Evolutionary conservation across 2,797 vertebrate genomes (phyloP).

Genomic region (Columba guinea): DNA sequence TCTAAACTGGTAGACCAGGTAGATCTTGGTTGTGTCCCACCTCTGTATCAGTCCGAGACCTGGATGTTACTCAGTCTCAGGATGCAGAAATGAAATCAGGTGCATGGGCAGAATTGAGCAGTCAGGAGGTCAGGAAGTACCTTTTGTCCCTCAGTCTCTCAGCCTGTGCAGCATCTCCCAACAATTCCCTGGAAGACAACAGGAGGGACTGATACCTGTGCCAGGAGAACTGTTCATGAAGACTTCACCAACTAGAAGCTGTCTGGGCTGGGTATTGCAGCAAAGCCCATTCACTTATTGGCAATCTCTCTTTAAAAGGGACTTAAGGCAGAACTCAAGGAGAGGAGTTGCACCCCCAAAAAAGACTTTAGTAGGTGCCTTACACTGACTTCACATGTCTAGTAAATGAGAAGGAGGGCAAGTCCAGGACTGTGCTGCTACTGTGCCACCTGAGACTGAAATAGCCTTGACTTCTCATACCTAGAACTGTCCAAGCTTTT

Average conservation of each 20-base stretch:
- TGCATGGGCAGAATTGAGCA: not conserved
- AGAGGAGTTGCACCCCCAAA: not conserved
- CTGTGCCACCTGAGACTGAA: not conserved
- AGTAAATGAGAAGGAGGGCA: not conserved
- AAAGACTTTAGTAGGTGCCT: not conserved
- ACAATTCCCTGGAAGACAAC: not conserved
- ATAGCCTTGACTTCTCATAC: not conserved
- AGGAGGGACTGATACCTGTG: not conserved
- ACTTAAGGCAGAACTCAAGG: not conserved
- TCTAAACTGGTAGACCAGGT: not conserved
- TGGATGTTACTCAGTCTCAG: not conserved
- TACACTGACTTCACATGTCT: not conserved
- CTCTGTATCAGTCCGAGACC: fast-evolving
- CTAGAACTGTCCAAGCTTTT: not conserved
- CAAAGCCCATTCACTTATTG: not conserved
- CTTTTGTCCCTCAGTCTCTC: not conserved
- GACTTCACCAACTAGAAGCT: not conserved
- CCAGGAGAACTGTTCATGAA: not conserved
- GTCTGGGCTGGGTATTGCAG: not conserved
- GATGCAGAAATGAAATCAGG: not conserved
- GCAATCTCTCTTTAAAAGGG: not conserved
- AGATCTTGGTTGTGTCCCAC: not conserved
- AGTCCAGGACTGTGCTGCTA: not conserved
- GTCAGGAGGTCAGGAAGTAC: not conserved
- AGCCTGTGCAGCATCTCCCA: not conserved